Conservation (phyloP, 2,797 vertebrate genomes). For the Leucoraja ocellata region DNA sequence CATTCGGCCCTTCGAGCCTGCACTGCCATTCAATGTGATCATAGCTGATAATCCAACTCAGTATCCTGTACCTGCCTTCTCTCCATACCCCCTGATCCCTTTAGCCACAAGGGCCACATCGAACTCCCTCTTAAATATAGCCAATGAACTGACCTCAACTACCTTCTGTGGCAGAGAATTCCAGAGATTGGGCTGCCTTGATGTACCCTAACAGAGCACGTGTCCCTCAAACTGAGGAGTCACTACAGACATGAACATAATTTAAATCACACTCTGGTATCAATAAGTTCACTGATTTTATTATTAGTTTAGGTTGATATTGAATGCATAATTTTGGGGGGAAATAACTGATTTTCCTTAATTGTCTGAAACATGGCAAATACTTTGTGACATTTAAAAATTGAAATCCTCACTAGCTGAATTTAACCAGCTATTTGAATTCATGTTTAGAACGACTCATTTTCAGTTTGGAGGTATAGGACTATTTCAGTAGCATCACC, state of each 20-base stretch:
- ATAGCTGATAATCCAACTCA: too few species aligned
- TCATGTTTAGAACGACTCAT: neutral
- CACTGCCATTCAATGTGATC: too few species aligned
- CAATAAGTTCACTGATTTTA: neutral
- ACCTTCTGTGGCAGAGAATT: too few species aligned
- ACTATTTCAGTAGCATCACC: neutral
- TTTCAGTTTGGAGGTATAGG: neutral
- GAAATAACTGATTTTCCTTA: neutral
- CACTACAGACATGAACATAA: neutral
- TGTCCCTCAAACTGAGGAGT: neutral
- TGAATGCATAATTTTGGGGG: neutral
- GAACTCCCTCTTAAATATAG: too few species aligned
- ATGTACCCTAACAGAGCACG: neutral
- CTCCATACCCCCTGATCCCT: too few species aligned
- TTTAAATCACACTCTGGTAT: neutral
- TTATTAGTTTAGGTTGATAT: neutral
- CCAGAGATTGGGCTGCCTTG: neutral
- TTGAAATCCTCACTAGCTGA: neutral
- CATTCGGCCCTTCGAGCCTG: too few species aligned
- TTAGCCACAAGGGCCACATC: too few species aligned
- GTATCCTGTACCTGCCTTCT: too few species aligned
- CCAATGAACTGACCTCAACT: too few species aligned
- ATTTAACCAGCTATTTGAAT: neutral
- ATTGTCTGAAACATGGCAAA: too few species aligned
- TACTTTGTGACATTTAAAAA: neutral